phyloP scores from a whole-genome alignment of 2,888 invertebrate genomes.

The Sisyra terminalis region DNA sequence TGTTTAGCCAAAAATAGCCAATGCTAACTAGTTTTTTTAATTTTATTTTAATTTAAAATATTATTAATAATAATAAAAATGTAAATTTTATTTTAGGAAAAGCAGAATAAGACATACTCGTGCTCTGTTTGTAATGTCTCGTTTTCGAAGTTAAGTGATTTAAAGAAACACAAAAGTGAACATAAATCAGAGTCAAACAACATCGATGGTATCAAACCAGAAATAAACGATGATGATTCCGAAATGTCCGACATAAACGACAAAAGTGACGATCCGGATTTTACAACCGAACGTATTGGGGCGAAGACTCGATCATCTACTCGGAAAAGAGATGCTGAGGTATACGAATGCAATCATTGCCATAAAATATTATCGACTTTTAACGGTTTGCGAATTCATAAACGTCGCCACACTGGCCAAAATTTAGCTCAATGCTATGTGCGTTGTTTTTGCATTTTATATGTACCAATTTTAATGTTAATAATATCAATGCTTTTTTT shows the following conservation, averaged over 20 bases:
- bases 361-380: conserved; percentile 19
- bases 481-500: conserved; percentile 8
- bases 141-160: no score
- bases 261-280: conserved; percentile 11
- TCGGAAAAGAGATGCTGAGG: conserved; percentile 9
- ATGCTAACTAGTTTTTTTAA: no score
- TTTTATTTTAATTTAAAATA: no score
- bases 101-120: neutral
- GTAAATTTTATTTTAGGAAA: neutral
- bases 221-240: neutral
- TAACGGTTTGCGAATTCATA: conserved; percentile 30
- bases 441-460: conserved; percentile 9
- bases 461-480: neutral
- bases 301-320: conserved; percentile 10
- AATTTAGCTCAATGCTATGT: conserved; percentile 20
- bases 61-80: no score
- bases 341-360: conserved; percentile 20
- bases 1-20: no score
- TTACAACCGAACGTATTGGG: conserved; percentile 10
- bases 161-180: neutral
- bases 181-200: neutral
- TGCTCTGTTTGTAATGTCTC: neutral
- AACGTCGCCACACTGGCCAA: conserved; percentile 44
- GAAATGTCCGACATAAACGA: conserved; percentile 10
- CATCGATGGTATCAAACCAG: neutral